Evolutionary conservation across 2,888 invertebrate genomes (phyloP), one percentile per base, ranked within the genome.

Genomic region (Leucophenga montana): DNA sequence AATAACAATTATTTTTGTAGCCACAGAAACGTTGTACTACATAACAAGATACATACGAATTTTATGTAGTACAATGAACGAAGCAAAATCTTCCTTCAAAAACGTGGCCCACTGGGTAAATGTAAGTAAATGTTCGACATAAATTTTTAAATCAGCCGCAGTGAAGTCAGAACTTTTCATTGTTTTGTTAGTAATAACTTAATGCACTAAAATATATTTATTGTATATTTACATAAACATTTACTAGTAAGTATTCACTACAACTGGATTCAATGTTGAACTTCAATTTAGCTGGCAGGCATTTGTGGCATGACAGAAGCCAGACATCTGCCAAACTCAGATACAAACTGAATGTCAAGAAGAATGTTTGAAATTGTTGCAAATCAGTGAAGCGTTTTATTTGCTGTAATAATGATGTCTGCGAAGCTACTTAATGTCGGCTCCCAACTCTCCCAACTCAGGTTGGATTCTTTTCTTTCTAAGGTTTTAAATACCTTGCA

Each of bases 21-120:
- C 81, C 81, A 77, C 84, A 81, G 84, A 81, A 80, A 84, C 83
- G 81, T 83, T 77, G 84, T 77, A 84, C 84, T 77, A 77, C 82
- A 50, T 27, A 81, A 77, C 69, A 59, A 66, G 44, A 66, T 39
- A 50, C 59, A 67, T 27, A 4, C 0, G n/a, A 16, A 48, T 20
- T 56, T 66, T 39, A 56, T 27, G 33, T 0, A 20, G 54, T 22
- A 31, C n/a, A n/a, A n/a, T 9, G 53, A 54, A 27, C 46, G 67
- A 27, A 50, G 69, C 65, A 48, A 61, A 33, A 44, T 5, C 18
- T 54, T 48, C 33, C 54, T 57, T 66, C 59, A 66, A 62, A 70
- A 70, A 56, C 67, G 67, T 39, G 14, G 39, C 18, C 39, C 61
- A 33, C 0, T 31, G 61, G 61, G 61, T 14, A 16, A 64, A 48